A percentile compares a stretch with the other conserved stretches of the same genome.
Conservation (phyloP, 1,140 invertebrate genomes). For the Scaptomyza graminum region DNA sequence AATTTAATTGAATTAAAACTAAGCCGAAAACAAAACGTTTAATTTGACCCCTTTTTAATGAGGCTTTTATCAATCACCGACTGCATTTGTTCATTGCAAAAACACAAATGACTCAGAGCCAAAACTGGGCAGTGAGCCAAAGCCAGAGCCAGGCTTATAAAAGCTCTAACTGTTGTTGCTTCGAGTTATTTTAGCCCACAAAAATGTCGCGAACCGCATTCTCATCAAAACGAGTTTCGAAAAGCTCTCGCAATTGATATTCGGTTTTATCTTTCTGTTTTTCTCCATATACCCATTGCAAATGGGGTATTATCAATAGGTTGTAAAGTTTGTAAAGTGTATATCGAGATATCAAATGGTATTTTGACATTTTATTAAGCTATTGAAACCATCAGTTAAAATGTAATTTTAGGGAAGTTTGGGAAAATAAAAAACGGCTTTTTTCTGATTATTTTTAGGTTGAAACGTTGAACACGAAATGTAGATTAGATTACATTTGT, state of each 20-base stretch:
- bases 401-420: too few species aligned
- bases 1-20: background rate
- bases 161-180: background rate
- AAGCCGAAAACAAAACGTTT: too few species aligned
- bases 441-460: too few species aligned
- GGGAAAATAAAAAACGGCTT: too few species aligned
- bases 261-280: conserved; percentile 8
- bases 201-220: conserved; percentile 59
- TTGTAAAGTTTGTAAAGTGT: background rate
- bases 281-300: conserved; percentile 10
- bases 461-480: too few species aligned
- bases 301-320: background rate
- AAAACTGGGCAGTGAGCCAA: conserved; percentile 3
- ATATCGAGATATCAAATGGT: too few species aligned
- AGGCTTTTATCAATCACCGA: conserved; percentile 19
- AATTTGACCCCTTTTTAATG: background rate
- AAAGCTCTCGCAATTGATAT: conserved; percentile 21
- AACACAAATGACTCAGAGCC: conserved; percentile 62
- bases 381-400: too few species aligned
- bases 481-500: too few species aligned
- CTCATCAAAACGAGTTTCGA: conserved; percentile 65
- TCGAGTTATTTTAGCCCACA: conserved; percentile 63
- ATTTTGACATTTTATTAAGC: too few species aligned
- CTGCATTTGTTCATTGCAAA: conserved; percentile 54
- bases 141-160: conserved; percentile 32